Percentiles rank a stretch among this genome's conserved stretches.
Evolutionary conservation across 2,797 vertebrate genomes (phyloP).

Genomic region (Hafferia zeledoni): DNA sequence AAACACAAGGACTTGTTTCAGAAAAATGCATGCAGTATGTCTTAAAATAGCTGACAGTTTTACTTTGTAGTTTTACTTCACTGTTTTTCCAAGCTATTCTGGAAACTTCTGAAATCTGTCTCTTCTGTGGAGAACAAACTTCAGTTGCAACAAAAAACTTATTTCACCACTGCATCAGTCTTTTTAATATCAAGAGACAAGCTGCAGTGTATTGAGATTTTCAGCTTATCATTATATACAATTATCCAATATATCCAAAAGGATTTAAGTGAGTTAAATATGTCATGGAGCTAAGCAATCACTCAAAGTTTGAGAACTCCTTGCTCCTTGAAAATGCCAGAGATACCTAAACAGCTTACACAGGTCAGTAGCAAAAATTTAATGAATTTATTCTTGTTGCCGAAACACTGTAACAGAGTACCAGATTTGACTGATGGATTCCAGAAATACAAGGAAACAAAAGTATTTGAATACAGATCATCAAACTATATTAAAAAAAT

Average conservation of each 20-base stretch:
- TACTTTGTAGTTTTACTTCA: not conserved
- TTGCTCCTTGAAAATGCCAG: not conserved
- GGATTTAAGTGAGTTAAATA: not conserved
- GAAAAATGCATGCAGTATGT: not conserved
- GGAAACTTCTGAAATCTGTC: not conserved
- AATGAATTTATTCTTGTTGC: not conserved
- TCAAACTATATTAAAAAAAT: not conserved
- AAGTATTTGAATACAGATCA: not conserved
- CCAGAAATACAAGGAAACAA: not conserved
- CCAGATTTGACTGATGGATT: not conserved
- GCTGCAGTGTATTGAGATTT: not conserved
- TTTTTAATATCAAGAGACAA: not conserved
- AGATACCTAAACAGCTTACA: not conserved
- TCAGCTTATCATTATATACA: not conserved
- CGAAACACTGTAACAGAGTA: not conserved
- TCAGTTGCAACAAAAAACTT: not conserved
- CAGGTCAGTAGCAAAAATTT: not conserved
- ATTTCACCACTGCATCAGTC: not conserved
- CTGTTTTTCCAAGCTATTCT: conserved; percentile 7
- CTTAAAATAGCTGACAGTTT: conserved; percentile 26
- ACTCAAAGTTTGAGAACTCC: not conserved
- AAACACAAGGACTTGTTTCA: not conserved
- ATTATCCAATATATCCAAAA: not conserved
- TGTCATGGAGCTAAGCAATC: not conserved
- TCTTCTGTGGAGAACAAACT: not conserved